A percentile compares a stretch with the other conserved stretches of the same genome.
Evolutionary conservation across 2,113 vertebrate genomes (phyloP).

Genomic region (Bubalus kerabau): DNA sequence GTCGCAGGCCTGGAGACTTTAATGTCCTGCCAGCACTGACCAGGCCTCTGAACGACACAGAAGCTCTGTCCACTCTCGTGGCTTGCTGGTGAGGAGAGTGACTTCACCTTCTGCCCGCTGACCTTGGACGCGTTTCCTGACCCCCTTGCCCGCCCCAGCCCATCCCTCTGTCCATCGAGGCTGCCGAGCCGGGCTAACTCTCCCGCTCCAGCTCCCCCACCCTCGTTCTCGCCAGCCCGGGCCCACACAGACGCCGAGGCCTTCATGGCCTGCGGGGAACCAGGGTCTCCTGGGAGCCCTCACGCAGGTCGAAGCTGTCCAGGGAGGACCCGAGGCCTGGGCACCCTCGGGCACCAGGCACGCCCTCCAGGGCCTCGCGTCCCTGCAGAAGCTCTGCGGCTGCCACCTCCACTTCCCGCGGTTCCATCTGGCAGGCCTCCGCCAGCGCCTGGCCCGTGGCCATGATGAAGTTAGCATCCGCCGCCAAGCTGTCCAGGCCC

Average conservation of each 20-base stretch:
- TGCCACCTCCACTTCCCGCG: constrained; percentile 80
- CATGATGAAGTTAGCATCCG: constrained; percentile 79
- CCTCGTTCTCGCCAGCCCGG: background rate
- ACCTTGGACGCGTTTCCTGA: background rate
- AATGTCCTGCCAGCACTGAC: constrained; percentile 39
- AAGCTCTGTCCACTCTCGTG: background rate
- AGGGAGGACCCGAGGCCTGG: background rate
- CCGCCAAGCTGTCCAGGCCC: constrained; percentile 80
- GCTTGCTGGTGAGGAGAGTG: background rate
- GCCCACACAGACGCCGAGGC: background rate
- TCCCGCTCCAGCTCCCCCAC: background rate
- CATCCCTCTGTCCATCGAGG: background rate
- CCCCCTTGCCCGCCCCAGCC: background rate
- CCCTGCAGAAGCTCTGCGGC: constrained; percentile 80
- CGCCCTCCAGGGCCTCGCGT: constrained; percentile 56
- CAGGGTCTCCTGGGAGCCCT: constrained; percentile 18
- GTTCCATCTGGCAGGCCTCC: constrained; percentile 81
- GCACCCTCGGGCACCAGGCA: background rate
- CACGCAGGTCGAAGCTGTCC: background rate
- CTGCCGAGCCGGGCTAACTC: too few relatives aligned
- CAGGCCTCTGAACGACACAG: background rate
- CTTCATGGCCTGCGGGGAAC: constrained; percentile 11
- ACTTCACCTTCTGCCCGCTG: background rate
- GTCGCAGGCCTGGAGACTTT: constrained; percentile 66
- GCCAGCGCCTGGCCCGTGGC: constrained; percentile 83